Conservation (phyloP, 2,113 vertebrate genomes). For the Saguinus imperator region DNA sequence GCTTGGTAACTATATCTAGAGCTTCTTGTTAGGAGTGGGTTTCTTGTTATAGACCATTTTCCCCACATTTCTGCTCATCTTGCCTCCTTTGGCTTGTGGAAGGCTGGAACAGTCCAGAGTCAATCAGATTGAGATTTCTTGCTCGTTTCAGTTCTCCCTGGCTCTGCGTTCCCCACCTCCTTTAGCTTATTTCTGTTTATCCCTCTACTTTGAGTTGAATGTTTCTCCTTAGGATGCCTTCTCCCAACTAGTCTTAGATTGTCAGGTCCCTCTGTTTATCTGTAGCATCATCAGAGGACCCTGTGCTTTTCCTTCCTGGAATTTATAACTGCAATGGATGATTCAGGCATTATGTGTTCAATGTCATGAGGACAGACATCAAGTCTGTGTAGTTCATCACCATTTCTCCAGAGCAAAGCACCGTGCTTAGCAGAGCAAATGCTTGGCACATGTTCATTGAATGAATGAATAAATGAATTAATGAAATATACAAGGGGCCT, state of each 20-base stretch:
- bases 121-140: neutral
- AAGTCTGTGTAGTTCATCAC: neutral
- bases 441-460: neutral
- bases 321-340: neutral
- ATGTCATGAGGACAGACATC: rapidly evolving
- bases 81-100: neutral
- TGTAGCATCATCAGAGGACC: neutral
- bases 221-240: neutral
- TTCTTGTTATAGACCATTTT: neutral
- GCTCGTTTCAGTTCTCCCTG: neutral
- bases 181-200: neutral
- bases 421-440: neutral
- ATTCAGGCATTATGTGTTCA: neutral
- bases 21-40: neutral
- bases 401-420: neutral
- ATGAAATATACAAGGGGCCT: neutral
- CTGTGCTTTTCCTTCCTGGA: neutral
- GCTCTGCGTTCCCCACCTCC: neutral
- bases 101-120: neutral
- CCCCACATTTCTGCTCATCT: neutral
- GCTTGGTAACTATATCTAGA: neutral
- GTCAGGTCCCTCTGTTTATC: neutral
- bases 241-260: neutral
- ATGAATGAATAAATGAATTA: neutral
- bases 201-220: neutral